phyloP scores from a whole-genome alignment of 2,888 invertebrate genomes.

The Lampropteryx suffumata region DNA sequence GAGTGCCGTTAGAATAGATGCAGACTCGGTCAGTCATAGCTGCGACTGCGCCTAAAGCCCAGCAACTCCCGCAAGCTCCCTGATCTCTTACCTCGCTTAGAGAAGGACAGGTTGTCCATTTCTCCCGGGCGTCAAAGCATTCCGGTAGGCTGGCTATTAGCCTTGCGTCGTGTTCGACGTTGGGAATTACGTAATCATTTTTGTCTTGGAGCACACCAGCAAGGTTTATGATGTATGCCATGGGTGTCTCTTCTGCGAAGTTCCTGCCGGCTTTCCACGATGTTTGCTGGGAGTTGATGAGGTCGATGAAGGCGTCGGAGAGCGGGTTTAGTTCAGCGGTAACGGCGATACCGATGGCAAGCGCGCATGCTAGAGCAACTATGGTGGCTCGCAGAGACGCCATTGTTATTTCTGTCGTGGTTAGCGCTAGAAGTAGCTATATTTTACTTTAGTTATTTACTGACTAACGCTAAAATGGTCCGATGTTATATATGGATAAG shows the following conservation, averaged over 20 bases:
- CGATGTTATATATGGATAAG: too few species aligned
- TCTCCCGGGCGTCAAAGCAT: conserved; percentile 89
- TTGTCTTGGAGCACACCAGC: neutral
- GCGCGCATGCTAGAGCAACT: conserved; percentile 51
- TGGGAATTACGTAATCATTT: conserved; percentile 84
- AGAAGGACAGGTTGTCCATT: conserved; percentile 94
- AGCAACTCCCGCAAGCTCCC: conserved; percentile 95
- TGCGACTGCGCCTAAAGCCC: conserved; percentile 91
- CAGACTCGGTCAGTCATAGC: conserved; percentile 89
- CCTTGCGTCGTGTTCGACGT: conserved; percentile 52
- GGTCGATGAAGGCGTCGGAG: conserved; percentile 87
- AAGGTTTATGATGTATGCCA: conserved; percentile 71
- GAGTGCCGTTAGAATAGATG: conserved; percentile 88
- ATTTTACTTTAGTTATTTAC: too few species aligned
- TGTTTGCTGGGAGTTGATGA: conserved; percentile 85
- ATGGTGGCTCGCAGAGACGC: conserved; percentile 42
- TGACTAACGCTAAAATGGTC: too few species aligned
- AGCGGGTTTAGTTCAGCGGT: conserved; percentile 60
- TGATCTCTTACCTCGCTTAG: conserved; percentile 92
- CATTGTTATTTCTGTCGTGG: neutral
- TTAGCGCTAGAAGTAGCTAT: too few species aligned
- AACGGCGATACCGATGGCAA: conserved; percentile 40
- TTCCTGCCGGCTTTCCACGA: conserved; percentile 92
- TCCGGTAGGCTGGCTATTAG: conserved; percentile 84
- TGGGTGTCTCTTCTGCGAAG: conserved; percentile 70